Evolutionary conservation across 2,888 invertebrate genomes (phyloP), one percentile per base, ranked within the genome.

Genomic region (Piscicola geometra): DNA sequence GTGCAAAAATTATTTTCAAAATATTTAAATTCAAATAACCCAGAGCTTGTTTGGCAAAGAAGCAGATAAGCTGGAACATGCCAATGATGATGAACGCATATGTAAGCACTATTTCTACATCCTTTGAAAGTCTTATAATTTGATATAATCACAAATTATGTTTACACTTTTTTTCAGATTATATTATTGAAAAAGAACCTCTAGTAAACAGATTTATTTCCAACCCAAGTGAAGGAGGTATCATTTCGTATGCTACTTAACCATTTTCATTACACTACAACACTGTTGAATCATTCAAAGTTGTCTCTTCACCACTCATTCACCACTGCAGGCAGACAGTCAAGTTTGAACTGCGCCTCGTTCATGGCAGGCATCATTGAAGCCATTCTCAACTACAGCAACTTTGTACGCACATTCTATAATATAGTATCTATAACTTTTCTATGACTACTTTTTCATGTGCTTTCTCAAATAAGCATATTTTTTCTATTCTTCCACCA

Each of bases 371-470:
- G 99, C 30, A 97, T 99, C 79, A 91, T 99, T 68, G 98, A 99
- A 86, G 94, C 96, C 73, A 92, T 99, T 30, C 88, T 99, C 3
- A 92, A 92, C 76, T 92, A 93, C 81, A 92, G 93, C 83, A 96
- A 96, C 83, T 98, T 98, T 90, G 96, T 96, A 90, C 91, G 94
- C 90, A n/a, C n/a, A n/a, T n/a, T n/a, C n/a, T n/a, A n/a, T n/a
- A n/a, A n/a, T n/a, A n/a, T n/a, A n/a, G n/a, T n/a, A n/a, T n/a
- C n/a, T n/a, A n/a, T n/a, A n/a, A n/a, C n/a, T n/a, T n/a, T n/a
- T n/a, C n/a, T n/a, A n/a, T n/a, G n/a, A n/a, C n/a, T n/a, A n/a
- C n/a, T n/a, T n/a, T n/a, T n/a, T n/a, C n/a, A n/a, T n/a, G n/a
- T 25, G 15, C 41, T 41, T 15, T 41, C 41, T 41, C 41, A 5